phyloP scores from a whole-genome alignment of 2,797 vertebrate species.

The Bovichtus variegatus region DNA sequence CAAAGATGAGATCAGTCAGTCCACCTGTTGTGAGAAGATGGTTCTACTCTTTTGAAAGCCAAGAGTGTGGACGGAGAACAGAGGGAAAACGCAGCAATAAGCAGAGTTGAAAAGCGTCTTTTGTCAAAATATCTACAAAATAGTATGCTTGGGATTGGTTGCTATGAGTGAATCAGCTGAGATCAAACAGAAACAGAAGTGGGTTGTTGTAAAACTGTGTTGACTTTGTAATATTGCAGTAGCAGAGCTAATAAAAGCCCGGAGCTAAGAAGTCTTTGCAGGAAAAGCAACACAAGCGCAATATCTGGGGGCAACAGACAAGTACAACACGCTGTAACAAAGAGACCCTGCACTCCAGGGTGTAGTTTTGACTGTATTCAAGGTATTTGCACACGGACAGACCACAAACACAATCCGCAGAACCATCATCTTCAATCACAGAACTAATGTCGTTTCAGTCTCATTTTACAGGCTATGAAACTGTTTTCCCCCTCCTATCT shows the following conservation, averaged over 20 bases:
- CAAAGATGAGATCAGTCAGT: neutral
- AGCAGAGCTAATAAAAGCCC: conserved; percentile 39
- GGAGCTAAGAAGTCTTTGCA: conserved; percentile 16
- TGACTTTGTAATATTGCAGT: conserved; percentile 47
- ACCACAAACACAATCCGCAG: neutral
- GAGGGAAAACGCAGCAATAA: neutral
- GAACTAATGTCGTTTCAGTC: conserved; percentile 8
- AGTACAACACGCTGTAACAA: conserved; percentile 6
- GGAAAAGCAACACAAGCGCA: conserved; percentile 24
- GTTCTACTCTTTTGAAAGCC: neutral
- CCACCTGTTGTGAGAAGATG: neutral
- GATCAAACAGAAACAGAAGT: conserved; percentile 55
- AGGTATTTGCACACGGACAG: neutral
- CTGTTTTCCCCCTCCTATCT: neutral
- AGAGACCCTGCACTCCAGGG: conserved; percentile 2
- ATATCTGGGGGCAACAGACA: conserved; percentile 37
- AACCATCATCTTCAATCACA: conserved; percentile 9
- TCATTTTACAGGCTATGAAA: neutral
- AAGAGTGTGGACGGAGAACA: conserved; percentile 10
- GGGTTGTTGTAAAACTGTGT: conserved; percentile 45
- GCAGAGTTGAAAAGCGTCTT: conserved; percentile 8
- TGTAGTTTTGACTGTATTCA: neutral
- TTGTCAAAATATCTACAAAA: conserved; percentile 9
- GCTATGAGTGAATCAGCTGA: conserved; percentile 24
- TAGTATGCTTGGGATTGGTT: conserved; percentile 40